Evolutionary conservation across 53 echinoderm and acorn worm species (phyloP), one percentile per base, ranked within the genome.

Genomic region (Holothuria scabra): DNA sequence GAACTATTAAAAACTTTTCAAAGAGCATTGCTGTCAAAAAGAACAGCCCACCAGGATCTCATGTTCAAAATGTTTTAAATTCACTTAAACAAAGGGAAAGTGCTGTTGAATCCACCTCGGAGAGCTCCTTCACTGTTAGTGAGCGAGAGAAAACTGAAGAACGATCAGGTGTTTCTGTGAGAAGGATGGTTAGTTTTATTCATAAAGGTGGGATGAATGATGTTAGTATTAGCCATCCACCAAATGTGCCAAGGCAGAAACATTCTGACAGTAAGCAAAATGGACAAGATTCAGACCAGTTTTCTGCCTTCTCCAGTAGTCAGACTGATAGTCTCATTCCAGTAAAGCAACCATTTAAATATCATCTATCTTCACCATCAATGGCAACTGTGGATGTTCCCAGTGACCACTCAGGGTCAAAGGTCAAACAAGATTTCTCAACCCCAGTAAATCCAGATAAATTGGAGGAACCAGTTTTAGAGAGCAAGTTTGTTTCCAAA

Each of bases 21-120:
- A 79, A 60, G 29, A 84, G 30, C 22, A 52, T 55, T 21, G 20
- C 34, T 38, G 26, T 23, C 12, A 28, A 61, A 46, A 25, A 29
- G 60, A 84, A 84, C 16, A 56, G 66, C 20, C 78, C 78, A 8
- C 22, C 56, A 29, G 89, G 89, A 41, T 88, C 88, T 19, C 88
- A 65, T 33, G n/a, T 88, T 25, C 88, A 88, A 63, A 88, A 87
- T 31, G 62, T 87, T 55, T 59, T 87, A 0, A 87, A 82, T 62
- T 81, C 66, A 0, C 24, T 87, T 3, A 71, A 71, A 49, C 82
- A 87, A 46, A 81, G 65, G 33, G 55, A 58, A n/a, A 6, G 34
- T 46, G 66, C 49, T 65, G 22, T 11, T 5, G 74, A 44, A 12
- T 22, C 37, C 41, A 78, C 78, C 58, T 57, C 78, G 24, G 78